A percentile compares a stretch with the other conserved stretches of the same genome.
Evolutionary conservation across 2,113 vertebrate species (phyloP).

Genomic region (Crypturellus undulatus): DNA sequence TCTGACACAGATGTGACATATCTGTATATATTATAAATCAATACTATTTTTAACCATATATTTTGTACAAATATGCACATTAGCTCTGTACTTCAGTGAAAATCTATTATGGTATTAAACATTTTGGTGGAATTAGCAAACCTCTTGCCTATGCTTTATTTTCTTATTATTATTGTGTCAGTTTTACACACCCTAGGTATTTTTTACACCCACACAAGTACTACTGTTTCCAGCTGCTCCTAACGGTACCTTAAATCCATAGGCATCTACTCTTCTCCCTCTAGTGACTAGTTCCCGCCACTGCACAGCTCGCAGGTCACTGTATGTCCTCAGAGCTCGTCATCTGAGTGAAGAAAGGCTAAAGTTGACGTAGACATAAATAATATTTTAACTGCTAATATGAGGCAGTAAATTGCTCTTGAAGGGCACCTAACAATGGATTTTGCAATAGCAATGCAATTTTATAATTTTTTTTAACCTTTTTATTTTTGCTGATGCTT

Average conservation of each 20-base stretch:
- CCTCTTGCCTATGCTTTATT: background rate
- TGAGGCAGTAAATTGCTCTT: background rate
- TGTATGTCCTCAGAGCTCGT: background rate
- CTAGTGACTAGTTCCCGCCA: constrained; percentile 41
- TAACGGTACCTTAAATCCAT: background rate
- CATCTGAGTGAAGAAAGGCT: fast-evolving
- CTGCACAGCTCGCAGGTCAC: background rate
- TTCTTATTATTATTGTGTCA: background rate
- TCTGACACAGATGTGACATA: constrained; percentile 78
- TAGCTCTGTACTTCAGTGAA: constrained; percentile 79
- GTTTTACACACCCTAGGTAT: background rate
- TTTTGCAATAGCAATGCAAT: background rate
- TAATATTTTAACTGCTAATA: fast-evolving
- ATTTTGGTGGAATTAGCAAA: constrained; percentile 74
- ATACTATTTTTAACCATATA: constrained; percentile 82
- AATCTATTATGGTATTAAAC: constrained; percentile 79
- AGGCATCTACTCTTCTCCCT: background rate
- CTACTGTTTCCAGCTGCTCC: background rate
- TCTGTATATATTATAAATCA: constrained; percentile 82
- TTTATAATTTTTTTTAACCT: background rate
- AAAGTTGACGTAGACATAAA: background rate
- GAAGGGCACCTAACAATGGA: background rate
- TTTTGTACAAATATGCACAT: constrained; percentile 84
- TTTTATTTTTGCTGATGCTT: background rate
- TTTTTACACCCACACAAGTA: background rate